Percentiles rank a stretch among this genome's conserved stretches.
Evolutionary conservation across 1,140 invertebrate genomes (phyloP).

Genomic region (Pararge aegeria): DNA sequence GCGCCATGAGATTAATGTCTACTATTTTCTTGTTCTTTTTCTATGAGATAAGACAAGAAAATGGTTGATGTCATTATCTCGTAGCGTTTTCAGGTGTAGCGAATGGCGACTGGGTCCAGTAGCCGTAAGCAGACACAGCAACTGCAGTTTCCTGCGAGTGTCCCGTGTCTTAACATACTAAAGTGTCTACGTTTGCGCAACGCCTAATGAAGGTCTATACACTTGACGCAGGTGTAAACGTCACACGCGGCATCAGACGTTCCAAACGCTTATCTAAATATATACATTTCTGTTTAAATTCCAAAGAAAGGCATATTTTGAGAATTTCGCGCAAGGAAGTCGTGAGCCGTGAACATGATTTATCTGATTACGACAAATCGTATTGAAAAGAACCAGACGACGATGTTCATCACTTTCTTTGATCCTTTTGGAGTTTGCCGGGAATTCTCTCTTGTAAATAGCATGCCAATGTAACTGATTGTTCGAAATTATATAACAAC

Average conservation of each 20-base stretch:
- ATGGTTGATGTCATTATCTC: too few species aligned
- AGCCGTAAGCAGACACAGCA: too few species aligned
- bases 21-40: too few species aligned
- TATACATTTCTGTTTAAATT: constrained; percentile 38
- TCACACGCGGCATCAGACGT: constrained; percentile 17
- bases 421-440: constrained; percentile 36
- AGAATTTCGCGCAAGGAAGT: constrained; percentile 46
- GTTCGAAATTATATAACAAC: background rate
- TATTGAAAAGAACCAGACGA: constrained; percentile 54
- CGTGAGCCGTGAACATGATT: constrained; percentile 49
- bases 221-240: constrained; percentile 20
- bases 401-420: constrained; percentile 40
- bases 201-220: constrained; percentile 14
- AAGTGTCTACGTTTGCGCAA: too few species aligned
- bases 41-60: too few species aligned
- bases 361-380: constrained; percentile 60
- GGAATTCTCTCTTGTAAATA: constrained; percentile 12
- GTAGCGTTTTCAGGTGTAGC: too few species aligned
- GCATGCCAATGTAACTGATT: background rate
- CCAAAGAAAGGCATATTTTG: constrained; percentile 48
- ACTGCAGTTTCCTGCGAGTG: too few species aligned
- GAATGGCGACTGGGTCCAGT: too few species aligned
- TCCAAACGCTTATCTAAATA: constrained; percentile 36
- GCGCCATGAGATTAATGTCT: too few species aligned
- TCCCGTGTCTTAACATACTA: too few species aligned